Base-by-base conservation (phyloP, 1,140 invertebrate genomes). In the Drosophila bocqueti region DNA sequence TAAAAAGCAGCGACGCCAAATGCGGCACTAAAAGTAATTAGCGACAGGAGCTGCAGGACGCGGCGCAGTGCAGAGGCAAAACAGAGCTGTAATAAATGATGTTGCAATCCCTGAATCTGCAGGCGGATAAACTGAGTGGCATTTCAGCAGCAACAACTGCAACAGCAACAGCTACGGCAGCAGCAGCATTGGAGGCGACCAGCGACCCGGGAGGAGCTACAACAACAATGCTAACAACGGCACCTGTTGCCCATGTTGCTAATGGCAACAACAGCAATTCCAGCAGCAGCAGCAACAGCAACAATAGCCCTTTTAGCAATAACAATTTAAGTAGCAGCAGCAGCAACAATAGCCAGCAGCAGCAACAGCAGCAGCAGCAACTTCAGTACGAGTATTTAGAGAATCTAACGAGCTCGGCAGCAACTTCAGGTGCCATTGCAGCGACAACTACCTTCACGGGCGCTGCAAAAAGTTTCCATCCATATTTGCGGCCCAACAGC, bases 51-150 rank as follows among this genome's bases (percentile, higher is more conserved):
- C 66, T 38, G 45, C 50, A 57, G 67, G 66, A 60, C 66, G 57
- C 31, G 67, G 52, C 63, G 52, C 66, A 58, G 74, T 77, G 54
- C 54, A 76, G 71, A 57, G 74, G 59, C 73, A 77, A 66, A 61
- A 59, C 58, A 46, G 26, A 81, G 85, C 73, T 80, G 85, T 71
- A 86, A 84, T 68, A 83, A 92, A 92, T 89, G 79, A 92, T 92
- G 91, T 86, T 92, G 91, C 91, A 92, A 90, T 92, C 91, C 71
- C 77, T 92, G 82, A 91, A 92, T 86, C 69, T 92, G 84, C 82
- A 81, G 55, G 77, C 89, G 71, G 89, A 91, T 79, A 85, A 89
- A 89, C 84, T 92, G 57, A 91, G 74, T 73, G 86, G 78, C 76
- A 86, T 83, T 69, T 66, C 86, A 71, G 34, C 71, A 59, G 64